phyloP scores from a whole-genome alignment of 2,113 vertebrate species.

The Muscicapa adusta region DNA sequence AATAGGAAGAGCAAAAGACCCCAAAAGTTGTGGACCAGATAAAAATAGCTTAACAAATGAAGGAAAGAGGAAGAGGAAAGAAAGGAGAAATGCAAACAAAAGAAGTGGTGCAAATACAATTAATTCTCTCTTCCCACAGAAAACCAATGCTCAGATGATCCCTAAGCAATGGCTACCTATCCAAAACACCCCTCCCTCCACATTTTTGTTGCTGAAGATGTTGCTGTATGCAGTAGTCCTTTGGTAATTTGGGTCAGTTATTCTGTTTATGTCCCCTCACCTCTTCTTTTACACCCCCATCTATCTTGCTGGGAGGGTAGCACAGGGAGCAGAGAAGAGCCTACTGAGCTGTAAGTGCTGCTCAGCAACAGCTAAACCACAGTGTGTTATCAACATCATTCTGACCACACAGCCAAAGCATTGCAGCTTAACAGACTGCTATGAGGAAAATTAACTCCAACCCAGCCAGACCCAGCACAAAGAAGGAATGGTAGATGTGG shows the following conservation, averaged over 20 bases:
- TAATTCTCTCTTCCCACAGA: background rate
- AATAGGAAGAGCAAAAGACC: background rate
- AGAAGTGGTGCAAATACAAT: background rate
- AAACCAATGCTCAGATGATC: accelerated
- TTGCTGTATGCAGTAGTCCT: background rate
- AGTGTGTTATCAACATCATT: background rate
- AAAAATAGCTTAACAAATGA: background rate
- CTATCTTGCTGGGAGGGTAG: accelerated
- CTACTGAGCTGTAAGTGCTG: background rate
- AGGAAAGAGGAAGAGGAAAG: background rate
- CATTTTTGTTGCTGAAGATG: background rate
- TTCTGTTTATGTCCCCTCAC: background rate
- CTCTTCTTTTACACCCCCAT: background rate
- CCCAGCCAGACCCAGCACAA: background rate
- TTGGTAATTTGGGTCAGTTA: background rate
- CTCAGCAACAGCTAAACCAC: background rate
- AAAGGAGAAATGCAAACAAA: background rate
- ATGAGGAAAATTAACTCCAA: background rate
- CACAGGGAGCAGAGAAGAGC: background rate
- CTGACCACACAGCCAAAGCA: background rate
- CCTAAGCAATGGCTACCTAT: background rate
- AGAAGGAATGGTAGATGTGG: background rate
- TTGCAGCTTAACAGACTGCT: background rate
- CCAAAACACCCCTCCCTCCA: background rate
- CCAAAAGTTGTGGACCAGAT: background rate